Percentiles rank a stretch among this genome's conserved stretches.
phyloP scores from a whole-genome alignment of 2,888 invertebrate species.

The Exocentrus adspersus region DNA sequence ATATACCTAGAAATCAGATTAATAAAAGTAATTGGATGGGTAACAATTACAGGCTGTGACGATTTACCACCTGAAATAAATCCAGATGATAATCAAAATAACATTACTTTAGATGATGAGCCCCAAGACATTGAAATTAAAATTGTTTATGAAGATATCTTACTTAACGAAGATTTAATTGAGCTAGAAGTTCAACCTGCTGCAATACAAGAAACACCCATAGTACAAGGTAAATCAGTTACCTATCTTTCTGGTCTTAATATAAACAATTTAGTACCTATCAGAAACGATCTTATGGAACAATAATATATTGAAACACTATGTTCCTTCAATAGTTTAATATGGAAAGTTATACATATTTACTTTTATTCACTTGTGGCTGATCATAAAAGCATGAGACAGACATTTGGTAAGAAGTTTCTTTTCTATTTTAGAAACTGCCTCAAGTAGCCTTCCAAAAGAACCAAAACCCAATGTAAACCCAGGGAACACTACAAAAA shows the following conservation, averaged over 20 bases:
- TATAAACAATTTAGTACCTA: background rate
- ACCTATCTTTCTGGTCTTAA: background rate
- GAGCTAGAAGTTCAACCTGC: background rate
- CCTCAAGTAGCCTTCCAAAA: background rate
- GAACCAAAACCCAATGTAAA: background rate
- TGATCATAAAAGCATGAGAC: background rate
- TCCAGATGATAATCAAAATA: background rate
- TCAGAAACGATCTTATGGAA: background rate
- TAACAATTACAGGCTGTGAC: background rate
- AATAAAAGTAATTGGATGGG: background rate
- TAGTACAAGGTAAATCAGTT: background rate
- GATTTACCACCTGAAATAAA: background rate
- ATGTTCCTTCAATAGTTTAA: background rate
- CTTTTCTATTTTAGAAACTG: background rate
- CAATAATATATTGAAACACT: background rate
- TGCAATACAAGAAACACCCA: too few relatives aligned
- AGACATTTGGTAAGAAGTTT: background rate
- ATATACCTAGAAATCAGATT: background rate
- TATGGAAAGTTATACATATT: background rate
- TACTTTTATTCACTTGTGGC: background rate
- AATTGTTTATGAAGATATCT: background rate
- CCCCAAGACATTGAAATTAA: background rate
- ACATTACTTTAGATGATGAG: background rate
- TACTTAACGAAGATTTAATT: background rate
- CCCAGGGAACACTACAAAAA: background rate